Base-by-base conservation (phyloP, 2,797 vertebrate genomes). In the Melanotaenia parkinsoni region DNA sequence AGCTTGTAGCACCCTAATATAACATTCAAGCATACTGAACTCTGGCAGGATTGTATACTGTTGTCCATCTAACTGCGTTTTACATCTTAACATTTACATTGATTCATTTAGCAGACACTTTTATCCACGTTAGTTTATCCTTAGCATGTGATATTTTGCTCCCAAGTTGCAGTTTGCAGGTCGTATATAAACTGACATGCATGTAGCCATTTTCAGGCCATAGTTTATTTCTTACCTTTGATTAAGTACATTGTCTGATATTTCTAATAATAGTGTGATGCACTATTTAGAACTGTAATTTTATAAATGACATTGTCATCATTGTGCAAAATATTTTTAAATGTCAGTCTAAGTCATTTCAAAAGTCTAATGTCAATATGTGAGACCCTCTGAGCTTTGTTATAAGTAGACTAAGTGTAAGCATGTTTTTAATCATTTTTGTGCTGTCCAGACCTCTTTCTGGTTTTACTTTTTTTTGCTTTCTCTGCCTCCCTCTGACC, bases 21-120 rank as follows among this genome's bases (percentile, higher is more conserved):
- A 77, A 74, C 77, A 77, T 81, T 66, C 66, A 67, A 61, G 50
- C 33, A 67, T 81, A 74, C 70, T 11, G 14, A 65, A 43, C 68
- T 69, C 51, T 30, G 28, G 16, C 54, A 74, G 79, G 84, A 89
- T 87, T 84, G 83, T 93, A 88, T 82, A 70, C 74, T 53, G 73
- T 75, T 75, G 83, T 84, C 72, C 79, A 12, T 60, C 54, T 22
- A 5, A 38, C 61, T 20, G 24, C 58, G 72, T 61, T 84, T 72
- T 72, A 63, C 63, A 61, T 74, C 59, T 74, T 83, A 76, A 77
- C 45, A n/a, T 47, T 45, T 45, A 20, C 18, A 45, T 45, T n/a
- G 20, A 47, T 20, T n/a, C 45, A 47, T 20, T 20, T 45, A 45
- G 43, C 43, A 20, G 43, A 20, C 43, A 45, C 16, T 8, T 45